Evolutionary conservation across 2,888 invertebrate species (phyloP).

Genomic region (Cremastinae sp.): DNA sequence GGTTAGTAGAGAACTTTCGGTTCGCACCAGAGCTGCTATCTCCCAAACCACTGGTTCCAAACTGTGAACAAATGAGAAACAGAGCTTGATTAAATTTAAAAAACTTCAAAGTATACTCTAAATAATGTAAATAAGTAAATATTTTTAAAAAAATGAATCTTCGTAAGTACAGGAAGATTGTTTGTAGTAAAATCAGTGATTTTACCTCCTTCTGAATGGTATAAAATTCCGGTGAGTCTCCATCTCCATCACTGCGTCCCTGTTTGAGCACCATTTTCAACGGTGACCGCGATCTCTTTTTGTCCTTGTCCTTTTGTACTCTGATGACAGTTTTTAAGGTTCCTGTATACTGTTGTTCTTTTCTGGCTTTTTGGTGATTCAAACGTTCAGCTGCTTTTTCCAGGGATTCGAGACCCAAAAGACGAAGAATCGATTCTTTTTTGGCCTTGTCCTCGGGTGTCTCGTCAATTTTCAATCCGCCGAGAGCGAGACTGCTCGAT

Average conservation of each 20-base stretch:
- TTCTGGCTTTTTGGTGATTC: slow-evolving; percentile 82
- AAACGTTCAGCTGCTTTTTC: slow-evolving; percentile 85
- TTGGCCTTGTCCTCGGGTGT: slow-evolving; percentile 85
- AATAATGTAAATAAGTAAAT: slow-evolving; percentile 6
- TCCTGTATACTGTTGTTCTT: slow-evolving; percentile 87
- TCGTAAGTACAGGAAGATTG: too few relatives aligned
- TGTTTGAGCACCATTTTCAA: slow-evolving; percentile 90
- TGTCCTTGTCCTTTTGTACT: slow-evolving; percentile 83
- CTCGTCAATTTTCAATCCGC: slow-evolving; percentile 76
- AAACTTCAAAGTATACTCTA: not conserved
- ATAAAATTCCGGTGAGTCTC: slow-evolving; percentile 83
- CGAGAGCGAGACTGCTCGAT: slow-evolving; percentile 71
- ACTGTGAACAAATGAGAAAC: slow-evolving; percentile 72
- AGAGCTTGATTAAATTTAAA: slow-evolving; percentile 13
- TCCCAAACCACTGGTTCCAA: slow-evolving; percentile 79
- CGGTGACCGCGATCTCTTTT: slow-evolving; percentile 85
- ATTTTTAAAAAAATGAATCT: slow-evolving; percentile 6
- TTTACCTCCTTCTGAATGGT: slow-evolving; percentile 87
- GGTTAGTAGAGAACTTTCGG: slow-evolving; percentile 81
- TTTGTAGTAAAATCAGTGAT: not conserved
- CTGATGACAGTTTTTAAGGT: slow-evolving; percentile 93
- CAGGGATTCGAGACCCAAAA: slow-evolving; percentile 88
- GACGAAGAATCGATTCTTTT: slow-evolving; percentile 88
- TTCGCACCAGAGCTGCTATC: slow-evolving; percentile 81
- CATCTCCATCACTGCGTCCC: slow-evolving; percentile 82